A percentile compares a stretch with the other conserved stretches of the same genome.
These are phyloP conservation scores for Sebastolobus alascanus DNA, from an alignment of 2,797 vertebrate genomes.

Conservation along the genomic window DNA sequence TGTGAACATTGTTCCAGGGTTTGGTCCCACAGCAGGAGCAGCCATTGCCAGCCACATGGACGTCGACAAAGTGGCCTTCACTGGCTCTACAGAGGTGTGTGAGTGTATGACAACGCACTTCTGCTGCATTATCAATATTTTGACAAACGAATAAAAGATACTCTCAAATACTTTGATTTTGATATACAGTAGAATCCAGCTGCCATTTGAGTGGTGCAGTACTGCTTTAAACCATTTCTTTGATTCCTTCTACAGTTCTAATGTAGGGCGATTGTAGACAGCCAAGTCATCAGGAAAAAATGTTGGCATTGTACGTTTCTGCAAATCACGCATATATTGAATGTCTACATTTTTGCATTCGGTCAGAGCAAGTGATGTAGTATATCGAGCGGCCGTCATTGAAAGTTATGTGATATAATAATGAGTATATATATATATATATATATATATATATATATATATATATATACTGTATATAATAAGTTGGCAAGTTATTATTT, in stretches of 20 bases:
- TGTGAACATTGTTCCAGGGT: conserved; percentile 96
- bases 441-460: no score
- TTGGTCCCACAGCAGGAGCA: conserved; percentile 92
- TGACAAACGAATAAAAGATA: neutral
- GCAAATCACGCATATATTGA: no score
- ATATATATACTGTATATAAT: no score
- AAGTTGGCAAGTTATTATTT: no score
- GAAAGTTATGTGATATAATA: no score
- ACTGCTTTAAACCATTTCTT: neutral
- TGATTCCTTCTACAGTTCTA: neutral
- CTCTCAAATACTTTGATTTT: neutral
- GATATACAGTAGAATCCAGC: neutral
- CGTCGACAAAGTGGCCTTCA: conserved; percentile 96
- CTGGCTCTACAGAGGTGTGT: conserved; percentile 93
- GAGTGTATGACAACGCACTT: neutral
- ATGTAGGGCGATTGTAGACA: neutral
- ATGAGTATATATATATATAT: no score
- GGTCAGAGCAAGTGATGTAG: no score
- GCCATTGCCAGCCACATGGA: conserved; percentile 92
- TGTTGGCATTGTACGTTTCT: no score
- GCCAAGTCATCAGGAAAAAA: neutral
- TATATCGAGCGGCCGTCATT: no score
- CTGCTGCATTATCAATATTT: neutral
- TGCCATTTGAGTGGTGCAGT: neutral
- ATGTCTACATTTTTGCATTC: no score